Percentiles rank a stretch among this genome's conserved stretches.
These are phyloP conservation scores for Montipora capricornis DNA, from an alignment of 64 coral and sea anemone species.

Conservation along the genomic window DNA sequence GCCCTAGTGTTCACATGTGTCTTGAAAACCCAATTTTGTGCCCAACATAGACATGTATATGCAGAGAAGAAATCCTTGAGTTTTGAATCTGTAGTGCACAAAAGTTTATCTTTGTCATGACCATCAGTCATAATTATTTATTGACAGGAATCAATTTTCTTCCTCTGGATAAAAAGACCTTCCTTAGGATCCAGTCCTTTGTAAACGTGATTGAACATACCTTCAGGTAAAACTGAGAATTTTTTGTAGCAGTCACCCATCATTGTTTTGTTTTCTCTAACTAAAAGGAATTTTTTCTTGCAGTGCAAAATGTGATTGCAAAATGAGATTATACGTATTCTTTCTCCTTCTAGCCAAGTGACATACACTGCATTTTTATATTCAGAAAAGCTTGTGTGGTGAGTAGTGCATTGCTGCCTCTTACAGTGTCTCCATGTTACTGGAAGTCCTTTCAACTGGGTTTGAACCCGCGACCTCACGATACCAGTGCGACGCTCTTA, in stretches of 20 bases:
- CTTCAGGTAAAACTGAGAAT: slow-evolving; percentile 68
- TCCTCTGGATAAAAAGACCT: slow-evolving; percentile 96
- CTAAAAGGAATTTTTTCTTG: not conserved
- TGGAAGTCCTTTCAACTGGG: too few species aligned
- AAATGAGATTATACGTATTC: not conserved
- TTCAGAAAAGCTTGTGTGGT: slow-evolving; percentile 96
- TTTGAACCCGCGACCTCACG: too few species aligned
- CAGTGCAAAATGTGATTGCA: not conserved
- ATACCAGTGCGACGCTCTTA: too few species aligned
- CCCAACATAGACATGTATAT: too few species aligned
- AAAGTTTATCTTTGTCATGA: too few species aligned
- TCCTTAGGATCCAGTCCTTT: slow-evolving; percentile 92
- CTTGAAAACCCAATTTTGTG: too few species aligned
- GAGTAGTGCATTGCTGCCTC: not conserved
- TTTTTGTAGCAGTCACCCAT: not conserved
- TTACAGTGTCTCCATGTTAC: too few species aligned
- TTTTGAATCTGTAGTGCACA: too few species aligned
- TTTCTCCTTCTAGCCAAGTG: slow-evolving; percentile 66
- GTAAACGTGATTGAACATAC: slow-evolving; percentile 95
- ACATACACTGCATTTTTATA: slow-evolving; percentile 94
- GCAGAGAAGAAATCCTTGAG: too few species aligned
- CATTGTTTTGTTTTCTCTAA: not conserved
- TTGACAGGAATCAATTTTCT: slow-evolving; percentile 88
- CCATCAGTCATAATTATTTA: not conserved
- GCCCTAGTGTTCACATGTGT: too few species aligned